Evolutionary conservation across 2,888 invertebrate genomes (phyloP), one percentile per base, ranked within the genome.

Genomic region (Euplagia quadripunctaria): DNA sequence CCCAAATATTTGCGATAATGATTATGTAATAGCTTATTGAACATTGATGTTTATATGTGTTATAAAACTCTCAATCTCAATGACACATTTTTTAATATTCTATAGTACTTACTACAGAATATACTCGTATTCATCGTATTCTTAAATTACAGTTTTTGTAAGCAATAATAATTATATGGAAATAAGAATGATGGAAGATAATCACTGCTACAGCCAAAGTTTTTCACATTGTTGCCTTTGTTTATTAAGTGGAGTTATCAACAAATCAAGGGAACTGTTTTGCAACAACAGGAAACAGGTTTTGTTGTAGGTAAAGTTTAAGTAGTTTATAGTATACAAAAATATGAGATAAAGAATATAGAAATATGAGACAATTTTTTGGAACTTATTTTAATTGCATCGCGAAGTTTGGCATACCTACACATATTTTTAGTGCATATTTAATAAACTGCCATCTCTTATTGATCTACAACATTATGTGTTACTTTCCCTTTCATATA

Each of bases 151-250:
- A 49, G 43, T 69, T 69, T 61, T 69, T 61, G 61, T 63, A 9
- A 46, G 43, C 42, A 69, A 61, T 20, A 9, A 20, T 58, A 20
- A 61, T 46, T n/a, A 20, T 31, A 43, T 46, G 49, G 31, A 64
- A 51, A 31, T 63, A 41, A 70, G 31, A 42, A 66, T 51, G 67
- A 31, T 52, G 31, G 31, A 66, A 68, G 43, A 42, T 42, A 58
- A 58, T 46, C 31, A 12, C 14, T 68, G 52, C 14, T 64, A 64
- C 17, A 73, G 66, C 43, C 61, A 63, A 65, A 68, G 41, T 41
- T 78, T 77, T 69, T 70, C 64, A 69, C 49, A 79, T 82, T 71
- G n/a, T 73, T 75, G 78, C 79, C 75, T 80, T 67, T 71, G 52
- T 69, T 74, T 75, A 71, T 74, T 55, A 80, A 68, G 14, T 73